phyloP scores from a whole-genome alignment of 1,140 invertebrate species.

The Sitophilus oryzae region DNA sequence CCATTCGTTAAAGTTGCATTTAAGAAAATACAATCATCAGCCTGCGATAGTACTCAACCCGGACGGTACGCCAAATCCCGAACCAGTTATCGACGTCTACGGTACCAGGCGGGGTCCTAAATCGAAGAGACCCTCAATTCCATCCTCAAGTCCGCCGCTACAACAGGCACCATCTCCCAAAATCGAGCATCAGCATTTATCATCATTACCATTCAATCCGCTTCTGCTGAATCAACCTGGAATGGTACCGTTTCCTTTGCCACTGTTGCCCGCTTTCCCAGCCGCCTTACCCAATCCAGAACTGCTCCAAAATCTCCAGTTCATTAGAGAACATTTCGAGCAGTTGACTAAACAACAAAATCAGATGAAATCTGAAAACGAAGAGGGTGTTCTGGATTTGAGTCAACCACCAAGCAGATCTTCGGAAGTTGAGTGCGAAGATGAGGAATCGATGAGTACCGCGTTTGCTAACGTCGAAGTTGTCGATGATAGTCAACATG shows the following conservation, averaged over 20 bases:
- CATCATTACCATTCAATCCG: constrained; percentile 33
- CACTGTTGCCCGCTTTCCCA: constrained; percentile 33
- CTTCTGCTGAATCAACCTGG: constrained; percentile 10
- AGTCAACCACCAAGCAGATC: constrained; percentile 45
- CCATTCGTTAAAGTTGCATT: constrained; percentile 92
- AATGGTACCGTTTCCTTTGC: constrained; percentile 35
- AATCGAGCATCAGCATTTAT: constrained; percentile 16
- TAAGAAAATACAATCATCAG: constrained; percentile 85
- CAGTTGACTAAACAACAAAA: constrained; percentile 5
- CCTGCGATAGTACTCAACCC: constrained; percentile 80
- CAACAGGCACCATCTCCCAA: constrained; percentile 6
- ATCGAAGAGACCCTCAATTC: constrained; percentile 50
- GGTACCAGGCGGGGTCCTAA: constrained; percentile 79
- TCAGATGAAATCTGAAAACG: neutral
- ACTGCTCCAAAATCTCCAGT: constrained; percentile 13
- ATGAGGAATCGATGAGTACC: constrained; percentile 35
- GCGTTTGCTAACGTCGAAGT: constrained; percentile 36
- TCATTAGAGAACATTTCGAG: constrained; percentile 6
- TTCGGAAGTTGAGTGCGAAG: constrained; percentile 41
- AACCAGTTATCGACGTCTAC: constrained; percentile 85
- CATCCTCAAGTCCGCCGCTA: neutral
- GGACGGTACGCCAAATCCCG: constrained; percentile 79
- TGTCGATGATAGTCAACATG: constrained; percentile 16
- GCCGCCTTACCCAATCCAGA: constrained; percentile 43
- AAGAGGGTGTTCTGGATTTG: constrained; percentile 51